Evolutionary conservation across 2,113 vertebrate genomes (phyloP), one percentile per base, ranked within the genome.

Genomic region (Neogale vison): DNA sequence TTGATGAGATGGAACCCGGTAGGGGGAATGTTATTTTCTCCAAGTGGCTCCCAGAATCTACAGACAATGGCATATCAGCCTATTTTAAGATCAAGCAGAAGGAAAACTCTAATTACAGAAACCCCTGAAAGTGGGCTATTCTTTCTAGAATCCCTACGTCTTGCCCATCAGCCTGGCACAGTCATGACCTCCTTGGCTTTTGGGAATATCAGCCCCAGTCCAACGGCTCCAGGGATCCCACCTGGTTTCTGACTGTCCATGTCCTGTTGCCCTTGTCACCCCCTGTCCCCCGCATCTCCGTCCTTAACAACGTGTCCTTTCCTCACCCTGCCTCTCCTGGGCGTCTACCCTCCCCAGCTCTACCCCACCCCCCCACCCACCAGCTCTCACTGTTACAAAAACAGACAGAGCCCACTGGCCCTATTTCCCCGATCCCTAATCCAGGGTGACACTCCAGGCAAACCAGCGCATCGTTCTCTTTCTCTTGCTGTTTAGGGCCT

Each of bases 381-480:
- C 36, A 13, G 1, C 10, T 45, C 20, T 0, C 34, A 24, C 26
- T 21, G 59, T 55, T 29, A 67, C 24, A 52, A 89, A 94, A 82
- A 67, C 59, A 61, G 74, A 55, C 65, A 29, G 77, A 79, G 50
- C 76, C 93, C 72, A 45, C 76, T 18, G 24, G 61, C 61, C 61
- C 24, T 39, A 47, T 65, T 77, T 93, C 93, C 90, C 89, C 23
- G 4, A 72, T 90, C 67, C 96, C 96, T 90, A 95, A 96, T 92
- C 96, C 90, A 84, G 80, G 97, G 96, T 96, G 97, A 97, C 94
- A 97, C 85, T 95, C 98, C 81, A 92, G 76, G 95, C 95, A 92
- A 97, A 82, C 92, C 90, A 86, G 87, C 93, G 83, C 74, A 2
- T 36, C 55, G 26, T 17, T 84, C 86, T 90, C 89, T 97, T 96